phyloP scores from a whole-genome alignment of 23 tunicate species.

The Styela clava region DNA sequence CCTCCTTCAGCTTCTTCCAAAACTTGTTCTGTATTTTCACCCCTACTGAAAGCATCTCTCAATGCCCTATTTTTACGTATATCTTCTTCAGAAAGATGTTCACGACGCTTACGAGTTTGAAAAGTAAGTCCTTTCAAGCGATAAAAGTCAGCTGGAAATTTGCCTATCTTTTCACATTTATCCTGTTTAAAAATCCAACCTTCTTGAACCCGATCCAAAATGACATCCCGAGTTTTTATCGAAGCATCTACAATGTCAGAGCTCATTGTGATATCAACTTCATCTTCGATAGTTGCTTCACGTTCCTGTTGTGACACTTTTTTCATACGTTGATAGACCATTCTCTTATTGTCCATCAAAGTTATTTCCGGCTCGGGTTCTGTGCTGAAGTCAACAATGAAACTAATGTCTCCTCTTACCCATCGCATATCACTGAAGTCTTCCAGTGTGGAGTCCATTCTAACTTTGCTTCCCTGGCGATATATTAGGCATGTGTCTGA shows the following conservation, averaged over 20 bases:
- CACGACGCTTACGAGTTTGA: slow-evolving; percentile 65
- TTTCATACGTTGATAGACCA: slow-evolving; percentile 49
- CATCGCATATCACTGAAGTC: slow-evolving; percentile 77
- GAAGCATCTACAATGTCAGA: slow-evolving; percentile 70
- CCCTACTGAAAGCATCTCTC: slow-evolving; percentile 52
- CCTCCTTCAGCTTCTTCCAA: slow-evolving; percentile 49
- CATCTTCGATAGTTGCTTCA: slow-evolving; percentile 74
- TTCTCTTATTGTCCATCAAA: slow-evolving; percentile 71
- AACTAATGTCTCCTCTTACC: slow-evolving; percentile 76
- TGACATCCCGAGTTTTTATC: slow-evolving; percentile 43
- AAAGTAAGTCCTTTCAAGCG: slow-evolving; percentile 35
- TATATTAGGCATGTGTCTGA: slow-evolving; percentile 75
- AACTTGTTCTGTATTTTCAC: slow-evolving; percentile 55
- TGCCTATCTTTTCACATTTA: slow-evolving; percentile 59
- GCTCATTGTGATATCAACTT: slow-evolving; percentile 72
- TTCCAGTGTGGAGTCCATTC: slow-evolving; percentile 88
- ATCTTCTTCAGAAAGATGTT: slow-evolving; percentile 84
- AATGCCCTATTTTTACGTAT: slow-evolving; percentile 53
- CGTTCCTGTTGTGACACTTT: slow-evolving; percentile 32
- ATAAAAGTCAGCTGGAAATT: slow-evolving; percentile 77
- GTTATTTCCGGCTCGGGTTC: slow-evolving; percentile 55
- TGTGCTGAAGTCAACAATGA: slow-evolving; percentile 52
- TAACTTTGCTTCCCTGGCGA: slow-evolving; percentile 43
- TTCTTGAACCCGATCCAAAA: slow-evolving; percentile 40
- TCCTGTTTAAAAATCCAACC: slow-evolving; percentile 82